Base-by-base conservation (phyloP, 2,888 invertebrate genomes). In the Onchidella celtica region DNA sequence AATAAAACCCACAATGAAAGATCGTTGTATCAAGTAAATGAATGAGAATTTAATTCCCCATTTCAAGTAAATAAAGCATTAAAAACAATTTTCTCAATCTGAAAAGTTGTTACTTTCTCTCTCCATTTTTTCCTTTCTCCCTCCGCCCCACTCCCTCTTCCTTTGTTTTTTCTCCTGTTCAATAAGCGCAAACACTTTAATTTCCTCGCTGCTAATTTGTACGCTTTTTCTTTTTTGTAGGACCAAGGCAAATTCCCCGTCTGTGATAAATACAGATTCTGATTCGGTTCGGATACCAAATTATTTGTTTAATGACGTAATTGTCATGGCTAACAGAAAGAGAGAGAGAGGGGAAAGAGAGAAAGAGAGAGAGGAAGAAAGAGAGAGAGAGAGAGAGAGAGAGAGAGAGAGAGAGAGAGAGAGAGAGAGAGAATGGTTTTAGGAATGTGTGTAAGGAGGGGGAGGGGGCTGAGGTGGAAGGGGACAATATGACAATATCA, bases 381-480 rank as follows among this genome's bases (percentile, higher is more conserved):
- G 61, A 73, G 61, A 73, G 65, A 79, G 61, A 73, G 73, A 79
- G 70, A 73, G 63, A 79, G 79, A 79, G 32, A 79, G 63, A 61
- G 79, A 73, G 38, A 79, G 79, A 79, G 63, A 73, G 34, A 79
- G 72, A 81, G 76, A 77, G 70, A 68, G 75, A 76, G 59, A 77
- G 77, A 68, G 61, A 70, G 81, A 81, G 32, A 65, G 65, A 65
- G 3, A 65, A n/a, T n/a, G n/a, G n/a, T n/a, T n/a, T n/a, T n/a
- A n/a, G n/a, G n/a, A n/a, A n/a, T n/a, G n/a, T n/a, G n/a, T n/a
- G n/a, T n/a, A n/a, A n/a, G n/a, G n/a, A n/a, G n/a, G n/a, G n/a
- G n/a, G n/a, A n/a, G n/a, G n/a, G n/a, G n/a, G n/a, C n/a, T n/a
- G n/a, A n/a, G n/a, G n/a, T n/a, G n/a, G n/a, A n/a, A n/a, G n/a